Conservation (phyloP, 2,888 invertebrate species). For the Idaea biselata region DNA sequence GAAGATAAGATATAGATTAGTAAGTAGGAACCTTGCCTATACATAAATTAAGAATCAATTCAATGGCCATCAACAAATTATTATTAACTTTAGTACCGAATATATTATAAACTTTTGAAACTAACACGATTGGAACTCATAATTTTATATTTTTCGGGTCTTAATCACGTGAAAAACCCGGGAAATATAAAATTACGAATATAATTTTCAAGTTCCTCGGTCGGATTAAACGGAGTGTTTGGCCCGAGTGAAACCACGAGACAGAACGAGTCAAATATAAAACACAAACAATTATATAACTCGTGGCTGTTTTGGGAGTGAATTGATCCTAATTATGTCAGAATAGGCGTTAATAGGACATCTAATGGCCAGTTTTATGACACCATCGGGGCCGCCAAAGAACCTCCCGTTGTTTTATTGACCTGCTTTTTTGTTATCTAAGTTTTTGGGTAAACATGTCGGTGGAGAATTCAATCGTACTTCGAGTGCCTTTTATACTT, state of each 20-base stretch:
- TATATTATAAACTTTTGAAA: too few species aligned
- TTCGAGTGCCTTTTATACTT: neutral
- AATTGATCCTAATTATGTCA: constrained; percentile 78
- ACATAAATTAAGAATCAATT: too few species aligned
- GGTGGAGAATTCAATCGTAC: constrained; percentile 41
- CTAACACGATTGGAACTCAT: too few species aligned
- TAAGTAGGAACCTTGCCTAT: too few species aligned
- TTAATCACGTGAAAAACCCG: too few species aligned
- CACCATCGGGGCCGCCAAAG: constrained; percentile 64
- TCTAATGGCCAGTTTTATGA: constrained; percentile 73
- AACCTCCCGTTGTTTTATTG: constrained; percentile 71
- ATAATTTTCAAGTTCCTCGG: too few species aligned
- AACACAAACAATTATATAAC: constrained; percentile 70
- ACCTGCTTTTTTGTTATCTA: constrained; percentile 62
- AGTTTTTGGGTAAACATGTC: constrained; percentile 72
- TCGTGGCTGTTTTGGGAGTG: constrained; percentile 53
- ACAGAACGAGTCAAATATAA: constrained; percentile 42
- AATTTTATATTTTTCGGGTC: too few species aligned
- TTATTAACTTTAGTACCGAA: too few species aligned
- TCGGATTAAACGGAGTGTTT: too few species aligned
- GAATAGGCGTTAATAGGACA: constrained; percentile 79
- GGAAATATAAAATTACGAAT: too few species aligned
- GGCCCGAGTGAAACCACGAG: neutral
- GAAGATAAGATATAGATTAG: too few species aligned
- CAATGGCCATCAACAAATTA: too few species aligned